Evolutionary conservation across 2,113 vertebrate genomes (phyloP).

Genomic region (Verasper variegatus): DNA sequence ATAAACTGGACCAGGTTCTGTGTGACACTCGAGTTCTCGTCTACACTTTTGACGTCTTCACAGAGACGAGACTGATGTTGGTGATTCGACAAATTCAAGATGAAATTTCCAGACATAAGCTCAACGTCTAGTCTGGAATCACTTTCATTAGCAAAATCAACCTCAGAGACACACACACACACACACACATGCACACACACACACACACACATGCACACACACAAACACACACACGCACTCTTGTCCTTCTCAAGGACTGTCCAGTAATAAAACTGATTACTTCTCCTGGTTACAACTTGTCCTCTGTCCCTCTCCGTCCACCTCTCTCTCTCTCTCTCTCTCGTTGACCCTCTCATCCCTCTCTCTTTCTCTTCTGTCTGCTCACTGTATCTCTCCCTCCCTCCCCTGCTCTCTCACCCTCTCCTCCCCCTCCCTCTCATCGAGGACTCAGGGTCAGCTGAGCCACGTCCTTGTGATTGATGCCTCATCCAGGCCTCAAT

Average conservation of each 20-base stretch:
- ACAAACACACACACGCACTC: not conserved
- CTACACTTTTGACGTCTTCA: no score
- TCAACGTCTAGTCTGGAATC: not conserved
- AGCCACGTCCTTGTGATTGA: slow-evolving; percentile 61
- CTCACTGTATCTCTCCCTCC: not conserved
- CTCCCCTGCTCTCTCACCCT: not conserved
- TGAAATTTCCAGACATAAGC: not conserved
- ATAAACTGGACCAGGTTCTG: no score
- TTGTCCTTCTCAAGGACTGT: slow-evolving; percentile 9
- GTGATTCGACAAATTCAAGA: no score
- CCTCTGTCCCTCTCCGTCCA: not conserved
- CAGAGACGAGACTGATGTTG: no score
- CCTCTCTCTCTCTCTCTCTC: not conserved
- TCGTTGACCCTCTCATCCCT: not conserved
- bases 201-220: no score
- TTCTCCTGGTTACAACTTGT: not conserved
- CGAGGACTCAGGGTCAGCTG: slow-evolving; percentile 53
- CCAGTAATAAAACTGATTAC: slow-evolving; percentile 10
- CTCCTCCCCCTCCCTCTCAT: not conserved
- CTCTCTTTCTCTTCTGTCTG: not conserved
- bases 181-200: not conserved
- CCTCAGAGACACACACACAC: not conserved
- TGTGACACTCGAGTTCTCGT: no score
- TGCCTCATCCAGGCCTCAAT: slow-evolving; percentile 58
- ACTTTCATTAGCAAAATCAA: not conserved